A percentile compares a stretch with the other conserved stretches of the same genome.
phyloP scores from a whole-genome alignment of 53 echinoderm and acorn worm genomes.

The Arbacia lixula region DNA sequence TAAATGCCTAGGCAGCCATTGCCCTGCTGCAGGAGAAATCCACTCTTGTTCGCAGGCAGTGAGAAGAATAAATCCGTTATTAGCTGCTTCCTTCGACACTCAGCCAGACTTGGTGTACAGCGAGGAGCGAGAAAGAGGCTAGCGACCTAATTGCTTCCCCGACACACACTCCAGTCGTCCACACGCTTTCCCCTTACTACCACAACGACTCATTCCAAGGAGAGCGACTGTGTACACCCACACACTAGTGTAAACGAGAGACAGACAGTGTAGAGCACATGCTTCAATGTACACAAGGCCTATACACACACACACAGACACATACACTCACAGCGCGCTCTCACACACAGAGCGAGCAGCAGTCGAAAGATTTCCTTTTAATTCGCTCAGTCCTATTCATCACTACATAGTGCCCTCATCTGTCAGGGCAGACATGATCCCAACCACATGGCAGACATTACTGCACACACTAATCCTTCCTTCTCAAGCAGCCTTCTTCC shows the following conservation, averaged over 20 bases:
- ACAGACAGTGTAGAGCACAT: not conserved
- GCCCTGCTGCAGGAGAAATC: too few relatives aligned
- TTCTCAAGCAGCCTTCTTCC: too few relatives aligned
- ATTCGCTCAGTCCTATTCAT: constrained; percentile 37
- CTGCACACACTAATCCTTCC: constrained; percentile 6
- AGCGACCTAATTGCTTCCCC: constrained; percentile 31
- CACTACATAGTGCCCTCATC: constrained; percentile 46
- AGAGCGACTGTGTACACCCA: not conserved
- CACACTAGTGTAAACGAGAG: not conserved
- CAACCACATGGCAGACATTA: not conserved
- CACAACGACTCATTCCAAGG: not conserved
- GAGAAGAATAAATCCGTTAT: constrained; percentile 38
- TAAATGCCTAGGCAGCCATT: too few relatives aligned
- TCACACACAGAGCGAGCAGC: too few relatives aligned
- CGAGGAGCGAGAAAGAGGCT: constrained; percentile 28
- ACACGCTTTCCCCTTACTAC: not conserved
- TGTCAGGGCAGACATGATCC: constrained; percentile 34
- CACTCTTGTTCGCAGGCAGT: not conserved
- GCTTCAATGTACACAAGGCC: constrained; percentile 42
- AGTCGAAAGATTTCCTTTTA: constrained; percentile 48
- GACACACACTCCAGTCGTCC: constrained; percentile 2
- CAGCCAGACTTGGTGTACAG: constrained; percentile 1
- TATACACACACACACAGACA: too few relatives aligned
- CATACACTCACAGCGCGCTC: too few relatives aligned
- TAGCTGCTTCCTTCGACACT: constrained; percentile 24